Evolutionary conservation across 2,797 vertebrate species (phyloP).

Genomic region (Muraenolepis orangiensis): DNA sequence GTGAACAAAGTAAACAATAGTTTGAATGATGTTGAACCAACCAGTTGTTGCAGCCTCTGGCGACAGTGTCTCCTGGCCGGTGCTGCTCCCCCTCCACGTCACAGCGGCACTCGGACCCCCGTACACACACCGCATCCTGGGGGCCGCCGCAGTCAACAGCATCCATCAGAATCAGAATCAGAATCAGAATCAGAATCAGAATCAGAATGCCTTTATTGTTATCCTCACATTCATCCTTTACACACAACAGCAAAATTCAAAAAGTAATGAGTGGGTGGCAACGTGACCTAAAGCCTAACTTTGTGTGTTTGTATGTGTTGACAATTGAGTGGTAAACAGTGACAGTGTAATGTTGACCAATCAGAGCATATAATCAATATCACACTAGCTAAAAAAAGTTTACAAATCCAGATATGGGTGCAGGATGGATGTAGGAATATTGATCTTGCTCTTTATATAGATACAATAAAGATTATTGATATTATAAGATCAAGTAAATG

Average conservation of each 20-base stretch:
- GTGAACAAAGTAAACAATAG: not conserved
- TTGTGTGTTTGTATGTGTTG: not conserved
- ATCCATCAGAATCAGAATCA: too few relatives aligned
- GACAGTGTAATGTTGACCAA: not conserved
- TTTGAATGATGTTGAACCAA: slow-evolving; percentile 25
- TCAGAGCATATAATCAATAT: not conserved
- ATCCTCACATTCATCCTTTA: too few relatives aligned
- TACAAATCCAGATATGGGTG: too few relatives aligned
- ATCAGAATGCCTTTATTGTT: too few relatives aligned
- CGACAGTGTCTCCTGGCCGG: slow-evolving; percentile 64
- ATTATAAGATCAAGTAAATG: too few relatives aligned
- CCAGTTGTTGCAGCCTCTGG: slow-evolving; percentile 81
- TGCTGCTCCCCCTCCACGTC: slow-evolving; percentile 66
- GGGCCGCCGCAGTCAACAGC: not conserved
- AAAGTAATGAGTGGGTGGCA: too few relatives aligned
- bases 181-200: too few relatives aligned
- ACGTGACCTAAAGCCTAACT: not conserved
- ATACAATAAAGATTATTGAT: too few relatives aligned
- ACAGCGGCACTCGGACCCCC: slow-evolving; percentile 73
- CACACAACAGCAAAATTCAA: too few relatives aligned
- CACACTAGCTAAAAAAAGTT: too few relatives aligned
- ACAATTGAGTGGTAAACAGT: not conserved
- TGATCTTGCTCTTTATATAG: too few relatives aligned
- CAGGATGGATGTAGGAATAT: too few relatives aligned
- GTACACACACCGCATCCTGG: slow-evolving; percentile 78